Percentiles rank a stretch among this genome's conserved stretches.
Evolutionary conservation across 2,888 invertebrate species (phyloP).

Genomic region (Antheraea yamamai): DNA sequence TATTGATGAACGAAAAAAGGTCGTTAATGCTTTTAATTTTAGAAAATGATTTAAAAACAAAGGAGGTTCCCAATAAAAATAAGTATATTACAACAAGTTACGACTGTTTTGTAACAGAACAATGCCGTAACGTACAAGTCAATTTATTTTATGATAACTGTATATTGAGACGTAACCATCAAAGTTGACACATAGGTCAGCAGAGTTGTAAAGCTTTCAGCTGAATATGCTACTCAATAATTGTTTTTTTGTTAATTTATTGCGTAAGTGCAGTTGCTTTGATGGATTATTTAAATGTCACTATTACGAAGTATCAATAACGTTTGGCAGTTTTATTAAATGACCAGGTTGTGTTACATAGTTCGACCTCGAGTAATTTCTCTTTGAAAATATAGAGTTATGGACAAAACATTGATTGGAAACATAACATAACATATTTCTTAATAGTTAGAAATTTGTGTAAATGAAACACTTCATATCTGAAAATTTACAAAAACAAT

Average conservation of each 20-base stretch:
- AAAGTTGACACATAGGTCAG: slow-evolving; percentile 21
- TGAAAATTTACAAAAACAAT: too few relatives aligned
- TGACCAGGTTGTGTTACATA: neutral
- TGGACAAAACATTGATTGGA: too few relatives aligned
- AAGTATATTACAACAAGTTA: neutral
- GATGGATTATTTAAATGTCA: slow-evolving; percentile 11
- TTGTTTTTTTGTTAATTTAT: slow-evolving; percentile 5
- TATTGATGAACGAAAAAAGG: neutral
- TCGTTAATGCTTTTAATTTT: neutral
- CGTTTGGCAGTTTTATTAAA: neutral
- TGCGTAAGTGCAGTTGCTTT: slow-evolving; percentile 11
- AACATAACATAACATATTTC: too few relatives aligned
- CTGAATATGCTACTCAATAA: slow-evolving; percentile 6
- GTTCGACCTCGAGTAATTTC: neutral
- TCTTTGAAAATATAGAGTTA: neutral
- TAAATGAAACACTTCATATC: too few relatives aligned
- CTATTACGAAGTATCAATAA: neutral
- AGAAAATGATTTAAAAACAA: neutral
- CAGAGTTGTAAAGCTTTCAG: slow-evolving; percentile 12
- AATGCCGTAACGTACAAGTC: slow-evolving; percentile 18
- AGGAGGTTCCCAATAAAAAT: slow-evolving; percentile 3
- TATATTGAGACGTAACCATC: slow-evolving; percentile 20
- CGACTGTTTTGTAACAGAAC: slow-evolving; percentile 15
- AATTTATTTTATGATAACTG: slow-evolving; percentile 21
- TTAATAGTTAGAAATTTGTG: too few relatives aligned